Evolutionary conservation across 2,113 vertebrate genomes (phyloP).

Genomic region (Cettia cetti): DNA sequence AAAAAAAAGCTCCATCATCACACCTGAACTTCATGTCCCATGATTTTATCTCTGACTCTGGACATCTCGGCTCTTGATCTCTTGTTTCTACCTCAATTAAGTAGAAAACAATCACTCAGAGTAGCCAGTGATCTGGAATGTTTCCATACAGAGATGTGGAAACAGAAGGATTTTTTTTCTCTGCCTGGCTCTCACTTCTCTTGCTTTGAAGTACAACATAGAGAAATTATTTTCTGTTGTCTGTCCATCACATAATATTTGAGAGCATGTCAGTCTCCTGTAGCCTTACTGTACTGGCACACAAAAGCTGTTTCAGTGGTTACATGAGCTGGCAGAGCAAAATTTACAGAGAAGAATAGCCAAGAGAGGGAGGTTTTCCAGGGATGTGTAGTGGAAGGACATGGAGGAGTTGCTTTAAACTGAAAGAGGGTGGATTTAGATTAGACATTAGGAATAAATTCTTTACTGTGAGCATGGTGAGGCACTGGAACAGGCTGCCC

Average conservation of each 20-base stretch:
- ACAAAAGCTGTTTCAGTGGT: neutral
- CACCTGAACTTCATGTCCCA: neutral
- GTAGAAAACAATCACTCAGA: neutral
- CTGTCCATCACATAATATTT: neutral
- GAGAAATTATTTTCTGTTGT: neutral
- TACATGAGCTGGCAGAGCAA: neutral
- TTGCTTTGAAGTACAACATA: neutral
- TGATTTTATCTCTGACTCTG: neutral
- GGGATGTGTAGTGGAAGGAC: neutral
- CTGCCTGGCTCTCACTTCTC: neutral
- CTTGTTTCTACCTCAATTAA: neutral
- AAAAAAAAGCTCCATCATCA: neutral
- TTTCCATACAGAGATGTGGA: neutral
- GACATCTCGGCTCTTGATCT: slow-evolving; percentile 6
- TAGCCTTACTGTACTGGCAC: neutral
- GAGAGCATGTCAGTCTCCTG: neutral
- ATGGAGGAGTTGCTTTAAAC: neutral
- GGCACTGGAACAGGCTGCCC: neutral
- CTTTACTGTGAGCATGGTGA: neutral
- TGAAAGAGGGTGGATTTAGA: neutral
- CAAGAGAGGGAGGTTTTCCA: neutral
- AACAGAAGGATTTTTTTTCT: neutral
- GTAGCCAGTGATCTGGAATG: neutral
- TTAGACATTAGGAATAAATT: neutral
- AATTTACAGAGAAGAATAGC: neutral